A percentile compares a stretch with the other conserved stretches of the same genome.
These are phyloP conservation scores for Phylloscopus collybita DNA, from an alignment of 2,797 vertebrate genomes.

Conservation along the genomic window DNA sequence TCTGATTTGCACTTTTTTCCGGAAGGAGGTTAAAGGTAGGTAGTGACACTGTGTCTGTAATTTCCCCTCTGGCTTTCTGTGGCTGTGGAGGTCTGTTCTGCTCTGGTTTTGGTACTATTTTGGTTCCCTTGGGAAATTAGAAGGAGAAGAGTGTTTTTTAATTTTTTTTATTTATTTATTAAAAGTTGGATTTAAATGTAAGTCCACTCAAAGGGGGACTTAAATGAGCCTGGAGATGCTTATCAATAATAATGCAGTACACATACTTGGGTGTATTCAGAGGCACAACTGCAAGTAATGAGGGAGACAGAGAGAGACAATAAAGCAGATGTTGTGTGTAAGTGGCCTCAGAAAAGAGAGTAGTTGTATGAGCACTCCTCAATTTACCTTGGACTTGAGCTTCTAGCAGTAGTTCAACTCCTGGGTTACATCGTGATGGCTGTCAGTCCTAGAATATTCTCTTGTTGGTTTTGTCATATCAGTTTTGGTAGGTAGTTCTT, in stretches of 20 bases:
- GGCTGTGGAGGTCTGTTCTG: neutral
- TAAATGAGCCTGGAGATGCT: neutral
- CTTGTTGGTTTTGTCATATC: neutral
- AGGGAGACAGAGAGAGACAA: neutral
- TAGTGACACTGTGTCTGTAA: neutral
- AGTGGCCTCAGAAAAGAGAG: neutral
- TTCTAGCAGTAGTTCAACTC: neutral
- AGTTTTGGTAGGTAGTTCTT: neutral
- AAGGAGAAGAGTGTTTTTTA: neutral
- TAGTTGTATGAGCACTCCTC: neutral
- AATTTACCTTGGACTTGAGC: neutral
- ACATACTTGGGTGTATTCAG: neutral
- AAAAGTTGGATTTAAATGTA: neutral
- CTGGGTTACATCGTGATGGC: neutral
- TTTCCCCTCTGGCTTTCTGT: neutral
- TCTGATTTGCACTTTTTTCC: neutral
- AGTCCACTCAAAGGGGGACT: neutral
- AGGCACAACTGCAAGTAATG: neutral
- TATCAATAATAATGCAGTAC: neutral
- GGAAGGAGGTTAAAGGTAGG: neutral
- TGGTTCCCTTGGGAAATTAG: neutral
- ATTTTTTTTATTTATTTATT: neutral
- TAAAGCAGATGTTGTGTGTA: neutral
- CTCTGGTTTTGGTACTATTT: neutral
- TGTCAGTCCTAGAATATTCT: neutral